Evolutionary conservation across 2,797 vertebrate genomes (phyloP), one percentile per base, ranked within the genome.

Genomic region (Hoplostethus atlanticus): DNA sequence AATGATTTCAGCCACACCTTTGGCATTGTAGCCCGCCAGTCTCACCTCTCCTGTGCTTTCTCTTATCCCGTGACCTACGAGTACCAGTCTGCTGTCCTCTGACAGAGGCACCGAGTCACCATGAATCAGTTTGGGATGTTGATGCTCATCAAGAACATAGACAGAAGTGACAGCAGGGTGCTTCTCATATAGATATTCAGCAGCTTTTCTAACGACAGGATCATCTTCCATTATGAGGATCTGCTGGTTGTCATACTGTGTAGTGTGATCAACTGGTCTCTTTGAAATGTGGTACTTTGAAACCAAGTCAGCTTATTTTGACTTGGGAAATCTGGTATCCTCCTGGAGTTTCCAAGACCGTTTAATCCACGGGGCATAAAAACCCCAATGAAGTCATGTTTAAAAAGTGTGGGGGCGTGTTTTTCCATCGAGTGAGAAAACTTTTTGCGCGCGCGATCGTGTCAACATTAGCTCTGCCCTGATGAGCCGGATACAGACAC

Each of bases 161-260:
- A 91, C 42, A 0, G 90, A 89, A 2, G 65, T 82, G 5, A 79
- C 75, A 0, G 15, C 0, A 0, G 80, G 85, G 57, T 90, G 87
- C 51, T 89, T 89, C 0, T 73, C 77, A 44, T 74, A 84, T 3
- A 90, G 81, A 56, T 53, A 55, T 0, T 0, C 7, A 2, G 76
- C 85, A 64, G 88, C 72, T 13, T 54, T 48, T 68, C 17, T 68
- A 8, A 87, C 81, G 4, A 48, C 16, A 0, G 36, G 28, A 9
- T 90, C 44, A 5, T 87, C 71, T 50, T 88, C 38, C 80, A 90
- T 62, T 0, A 89, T 71, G 54, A 91, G 0, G 28, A 91, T 89
- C 25, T 83, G 81, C 66, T 87, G 90, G 31, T 68, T 52, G 58
- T 89, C 85, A 31, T 90, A 91, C 76, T 84, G 77, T 3, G 77